Base-by-base conservation (phyloP, 2,797 vertebrate genomes). In the Agapornis canus region DNA sequence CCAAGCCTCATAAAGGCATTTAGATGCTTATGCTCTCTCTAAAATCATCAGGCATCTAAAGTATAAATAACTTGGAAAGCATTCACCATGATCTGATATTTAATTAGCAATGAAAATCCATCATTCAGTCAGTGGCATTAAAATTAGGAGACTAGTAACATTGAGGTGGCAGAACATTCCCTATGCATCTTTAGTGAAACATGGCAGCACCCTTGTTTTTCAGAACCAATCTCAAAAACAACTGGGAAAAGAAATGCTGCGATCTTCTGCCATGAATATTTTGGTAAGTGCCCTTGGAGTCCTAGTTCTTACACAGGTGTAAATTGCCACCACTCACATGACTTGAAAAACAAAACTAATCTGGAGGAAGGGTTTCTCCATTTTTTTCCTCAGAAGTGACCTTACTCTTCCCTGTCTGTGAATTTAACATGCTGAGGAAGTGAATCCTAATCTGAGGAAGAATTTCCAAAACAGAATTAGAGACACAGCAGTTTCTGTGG, bases 401-500 rank as follows among this genome's bases (percentile, higher is more conserved):
- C 45, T 85, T 85, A 91, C 22, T 57, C 61, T 85, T 93, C 47
- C 51, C 51, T 45, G 43, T 80, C 63, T 0, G 3, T 63, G 66
- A 82, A 81, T 61, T 81, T 80, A 82, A 89, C 82, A 57, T 60
- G 32, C 32, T 0, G 0, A 76, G 83, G 68, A 94, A 94, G 35
- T 26, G 27, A 87, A 23, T 82, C 31, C 72, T 76, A 75, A 90
- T 92, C 88, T 43, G 57, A 71, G 77, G 56, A 83, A 91, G 72
- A 79, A 51, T 83, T 93, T 94, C 65, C 82, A 57, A 57, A 94
- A 72, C 61, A 80, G 70, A 94, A 88, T 17, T 82, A 72, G 68
- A 88, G 86, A 86, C 39, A 20, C 89, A 94, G 86, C 82, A 84
- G 42, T 92, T 95, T 89, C 57, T 87, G 61, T 47, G 49, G 21